Evolutionary conservation across 1,140 invertebrate genomes (phyloP).

Genomic region (Brachionus asplanchnoidis): DNA sequence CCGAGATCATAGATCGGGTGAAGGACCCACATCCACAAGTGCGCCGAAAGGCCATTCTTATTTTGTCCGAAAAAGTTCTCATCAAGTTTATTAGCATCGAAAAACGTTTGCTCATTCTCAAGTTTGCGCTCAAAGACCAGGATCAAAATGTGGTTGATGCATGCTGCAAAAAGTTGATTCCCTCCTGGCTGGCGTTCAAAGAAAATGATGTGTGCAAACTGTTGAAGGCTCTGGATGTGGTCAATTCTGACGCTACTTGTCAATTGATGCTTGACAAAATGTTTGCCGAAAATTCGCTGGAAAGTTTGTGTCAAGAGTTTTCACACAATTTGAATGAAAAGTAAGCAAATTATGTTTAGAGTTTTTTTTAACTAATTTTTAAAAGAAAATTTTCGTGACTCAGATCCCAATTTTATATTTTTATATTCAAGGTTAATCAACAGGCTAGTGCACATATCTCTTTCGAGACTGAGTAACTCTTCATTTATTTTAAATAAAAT

Average conservation of each 20-base stretch:
- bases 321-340: conserved; percentile 23
- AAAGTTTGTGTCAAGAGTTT: not conserved
- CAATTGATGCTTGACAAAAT: conserved; percentile 27
- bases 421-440: no score
- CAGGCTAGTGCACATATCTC: no score
- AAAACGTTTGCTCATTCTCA: conserved; percentile 64
- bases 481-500: no score
- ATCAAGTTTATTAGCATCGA: conserved; percentile 66
- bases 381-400: no score
- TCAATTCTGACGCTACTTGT: not conserved
- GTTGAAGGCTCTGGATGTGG: conserved; percentile 16
- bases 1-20: conserved; percentile 65
- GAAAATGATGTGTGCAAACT: conserved; percentile 39
- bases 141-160: not conserved
- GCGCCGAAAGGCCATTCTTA: conserved; percentile 60
- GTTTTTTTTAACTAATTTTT: no score
- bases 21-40: conserved; percentile 72
- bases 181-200: conserved; percentile 28
- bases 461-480: no score
- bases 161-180: not conserved
- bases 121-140: conserved; percentile 65
- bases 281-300: not conserved
- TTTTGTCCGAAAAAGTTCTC: conserved; percentile 66
- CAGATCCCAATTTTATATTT: no score
- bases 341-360: no score